A percentile compares a stretch with the other conserved stretches of the same genome.
Conservation (phyloP, 2,113 vertebrate genomes). For the Gavia stellata region DNA sequence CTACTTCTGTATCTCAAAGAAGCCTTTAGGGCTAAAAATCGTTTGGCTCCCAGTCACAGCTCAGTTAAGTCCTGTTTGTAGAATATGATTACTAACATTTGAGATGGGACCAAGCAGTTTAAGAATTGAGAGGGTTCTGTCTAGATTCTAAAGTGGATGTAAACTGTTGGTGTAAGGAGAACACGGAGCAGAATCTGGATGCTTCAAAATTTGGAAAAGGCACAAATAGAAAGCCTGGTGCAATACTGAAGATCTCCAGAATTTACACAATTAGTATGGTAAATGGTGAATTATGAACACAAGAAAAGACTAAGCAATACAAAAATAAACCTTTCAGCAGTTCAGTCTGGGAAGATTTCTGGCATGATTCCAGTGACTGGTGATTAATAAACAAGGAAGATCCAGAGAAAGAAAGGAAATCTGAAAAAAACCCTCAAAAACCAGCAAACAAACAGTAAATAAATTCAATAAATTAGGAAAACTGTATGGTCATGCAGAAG, state of each 20-base stretch:
- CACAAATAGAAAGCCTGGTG: not conserved
- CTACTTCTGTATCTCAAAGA: not conserved
- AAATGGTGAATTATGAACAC: not conserved
- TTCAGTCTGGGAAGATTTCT: not conserved
- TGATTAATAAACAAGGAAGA: not conserved
- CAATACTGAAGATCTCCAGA: not conserved
- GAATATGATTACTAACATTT: not conserved
- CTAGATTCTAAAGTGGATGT: not conserved
- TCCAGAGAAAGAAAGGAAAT: not conserved
- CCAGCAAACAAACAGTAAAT: not conserved
- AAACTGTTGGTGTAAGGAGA: not conserved
- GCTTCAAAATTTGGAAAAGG: not conserved
- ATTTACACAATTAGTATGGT: not conserved
- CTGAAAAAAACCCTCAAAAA: not conserved
- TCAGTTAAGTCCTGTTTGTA: not conserved
- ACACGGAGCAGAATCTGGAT: not conserved
- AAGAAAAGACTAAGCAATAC: not conserved
- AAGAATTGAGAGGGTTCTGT: not conserved
- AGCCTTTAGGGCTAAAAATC: not conserved
- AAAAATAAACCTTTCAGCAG: constrained; percentile 3
- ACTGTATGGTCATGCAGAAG: not conserved
- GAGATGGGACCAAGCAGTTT: not conserved
- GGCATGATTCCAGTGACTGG: not conserved
- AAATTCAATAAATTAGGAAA: not conserved
- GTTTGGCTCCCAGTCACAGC: not conserved